These are phyloP conservation scores for Phoebastria nigripes DNA, from an alignment of 2,797 vertebrate species.

Conservation along the genomic window DNA sequence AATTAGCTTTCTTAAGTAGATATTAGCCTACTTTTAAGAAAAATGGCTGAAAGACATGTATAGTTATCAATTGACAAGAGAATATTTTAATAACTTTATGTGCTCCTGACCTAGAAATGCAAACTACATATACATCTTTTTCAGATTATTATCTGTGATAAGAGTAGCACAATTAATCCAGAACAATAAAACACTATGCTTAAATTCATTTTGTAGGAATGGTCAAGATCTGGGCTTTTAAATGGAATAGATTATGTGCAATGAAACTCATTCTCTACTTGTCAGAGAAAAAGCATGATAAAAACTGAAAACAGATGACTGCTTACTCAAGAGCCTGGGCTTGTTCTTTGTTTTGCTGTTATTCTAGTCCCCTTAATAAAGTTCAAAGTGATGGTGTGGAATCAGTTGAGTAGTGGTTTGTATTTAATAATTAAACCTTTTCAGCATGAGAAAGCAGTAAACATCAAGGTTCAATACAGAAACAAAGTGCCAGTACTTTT, in stretches of 20 bases:
- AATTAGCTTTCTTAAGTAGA: constrained; percentile 29
- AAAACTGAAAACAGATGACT: neutral
- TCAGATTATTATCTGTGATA: neutral
- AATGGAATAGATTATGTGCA: neutral
- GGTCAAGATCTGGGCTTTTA: neutral
- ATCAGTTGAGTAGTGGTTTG: neutral
- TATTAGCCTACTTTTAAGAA: constrained; percentile 39
- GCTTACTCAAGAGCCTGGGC: neutral
- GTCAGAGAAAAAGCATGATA: neutral
- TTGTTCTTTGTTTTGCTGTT: neutral
- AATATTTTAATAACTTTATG: constrained; percentile 17
- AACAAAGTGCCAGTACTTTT: neutral
- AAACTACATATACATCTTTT: neutral
- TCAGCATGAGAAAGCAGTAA: neutral
- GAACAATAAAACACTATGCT: neutral
- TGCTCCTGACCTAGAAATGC: constrained; percentile 44
- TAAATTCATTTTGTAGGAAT: neutral
- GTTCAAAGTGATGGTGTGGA: neutral
- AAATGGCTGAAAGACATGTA: constrained; percentile 5
- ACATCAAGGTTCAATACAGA: neutral
- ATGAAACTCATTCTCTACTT: neutral
- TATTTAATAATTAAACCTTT: neutral
- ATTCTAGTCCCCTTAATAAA: neutral
- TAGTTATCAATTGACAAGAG: constrained; percentile 9
- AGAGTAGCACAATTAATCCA: neutral